Conservation (phyloP, 1,140 invertebrate genomes). For the Maniola jurtina region DNA sequence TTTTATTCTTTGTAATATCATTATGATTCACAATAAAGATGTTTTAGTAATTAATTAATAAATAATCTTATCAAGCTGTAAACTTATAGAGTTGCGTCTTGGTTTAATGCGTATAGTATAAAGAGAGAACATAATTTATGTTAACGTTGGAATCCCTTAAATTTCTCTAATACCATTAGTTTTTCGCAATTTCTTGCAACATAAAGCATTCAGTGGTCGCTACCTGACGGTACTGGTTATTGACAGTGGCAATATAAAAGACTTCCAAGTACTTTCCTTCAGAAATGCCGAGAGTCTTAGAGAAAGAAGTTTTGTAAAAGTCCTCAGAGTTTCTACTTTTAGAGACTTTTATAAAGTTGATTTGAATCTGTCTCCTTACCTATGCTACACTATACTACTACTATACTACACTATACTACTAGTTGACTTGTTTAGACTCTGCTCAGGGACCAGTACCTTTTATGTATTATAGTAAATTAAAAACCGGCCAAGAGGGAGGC, state of each 20-base stretch:
- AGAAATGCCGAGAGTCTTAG: background rate
- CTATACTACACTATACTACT: too few species aligned
- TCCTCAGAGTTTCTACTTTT: background rate
- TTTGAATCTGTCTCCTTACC: constrained; percentile 3
- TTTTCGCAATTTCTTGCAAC: too few species aligned
- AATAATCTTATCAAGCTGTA: too few species aligned
- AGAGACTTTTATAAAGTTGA: constrained; percentile 9
- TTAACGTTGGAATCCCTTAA: too few species aligned
- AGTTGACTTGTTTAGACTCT: background rate
- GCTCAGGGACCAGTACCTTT: background rate
- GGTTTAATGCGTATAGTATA: too few species aligned
- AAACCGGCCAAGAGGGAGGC: background rate
- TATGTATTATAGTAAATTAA: background rate
- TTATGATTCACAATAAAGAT: too few species aligned
- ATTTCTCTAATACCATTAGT: too few species aligned
- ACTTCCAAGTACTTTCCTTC: background rate
- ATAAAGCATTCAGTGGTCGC: too few species aligned
- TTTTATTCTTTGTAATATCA: too few species aligned
- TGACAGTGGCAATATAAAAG: background rate
- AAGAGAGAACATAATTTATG: too few species aligned
- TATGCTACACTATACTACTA: background rate
- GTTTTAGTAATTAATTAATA: too few species aligned
- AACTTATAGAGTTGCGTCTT: too few species aligned
- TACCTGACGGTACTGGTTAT: background rate
- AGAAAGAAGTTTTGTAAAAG: constrained; percentile 2